Conservation (phyloP, 1,140 invertebrate genomes). For the Leucophenga varia region DNA sequence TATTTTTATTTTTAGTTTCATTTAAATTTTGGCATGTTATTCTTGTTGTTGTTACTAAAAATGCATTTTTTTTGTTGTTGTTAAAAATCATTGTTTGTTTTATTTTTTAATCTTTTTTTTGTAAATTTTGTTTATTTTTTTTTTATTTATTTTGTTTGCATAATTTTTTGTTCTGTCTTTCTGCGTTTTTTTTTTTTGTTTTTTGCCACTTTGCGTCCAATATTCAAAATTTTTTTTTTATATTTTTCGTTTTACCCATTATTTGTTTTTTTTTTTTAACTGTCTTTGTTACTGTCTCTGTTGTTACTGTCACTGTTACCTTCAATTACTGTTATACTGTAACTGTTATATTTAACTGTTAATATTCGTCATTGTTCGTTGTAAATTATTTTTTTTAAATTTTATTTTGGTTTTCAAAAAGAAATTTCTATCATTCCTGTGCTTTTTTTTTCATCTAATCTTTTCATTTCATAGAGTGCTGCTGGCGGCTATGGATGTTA, state of each 20-base stretch:
- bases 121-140: constrained; percentile 12
- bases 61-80: too few relatives aligned
- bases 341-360: too few relatives aligned
- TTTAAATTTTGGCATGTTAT: background rate
- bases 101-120: constrained; percentile 1
- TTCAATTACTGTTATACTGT: background rate
- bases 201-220: constrained; percentile 9
- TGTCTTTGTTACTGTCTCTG: background rate
- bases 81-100: background rate
- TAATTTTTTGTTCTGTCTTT: constrained; percentile 22
- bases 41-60: too few relatives aligned
- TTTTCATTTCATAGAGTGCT: too few relatives aligned
- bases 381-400: too few relatives aligned
- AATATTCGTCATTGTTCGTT: too few relatives aligned
- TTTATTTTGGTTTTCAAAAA: too few relatives aligned
- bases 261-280: constrained; percentile 4
- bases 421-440: too few relatives aligned
- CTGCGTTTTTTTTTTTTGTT: constrained; percentile 15
- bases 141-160: constrained; percentile 15
- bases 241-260: constrained; percentile 11
- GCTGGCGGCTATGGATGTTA: background rate
- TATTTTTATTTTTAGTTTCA: constrained; percentile 6
- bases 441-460: too few relatives aligned
- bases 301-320: constrained; percentile 24
- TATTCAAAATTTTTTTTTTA: constrained; percentile 31